Evolutionary conservation across 2,888 invertebrate species (phyloP), one percentile per base, ranked within the genome.

Genomic region (Serrognathus titanus): DNA sequence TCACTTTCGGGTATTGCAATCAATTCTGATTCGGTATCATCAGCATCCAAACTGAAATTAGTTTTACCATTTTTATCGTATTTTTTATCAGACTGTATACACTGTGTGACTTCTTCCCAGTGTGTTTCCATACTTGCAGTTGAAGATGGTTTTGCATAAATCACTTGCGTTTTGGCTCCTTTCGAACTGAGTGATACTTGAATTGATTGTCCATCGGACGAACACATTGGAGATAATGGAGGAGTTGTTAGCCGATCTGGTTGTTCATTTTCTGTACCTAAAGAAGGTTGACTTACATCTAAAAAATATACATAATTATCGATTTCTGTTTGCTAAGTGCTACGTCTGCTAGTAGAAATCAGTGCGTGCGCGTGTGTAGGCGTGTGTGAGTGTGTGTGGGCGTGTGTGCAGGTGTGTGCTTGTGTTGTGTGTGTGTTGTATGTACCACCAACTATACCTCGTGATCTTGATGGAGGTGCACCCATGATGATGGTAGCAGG

Each of bases 1-100:
- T 92, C 90, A 73, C 92, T 92, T 80, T 94, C 94, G 10, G 93
- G 93, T 71, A 94, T 94, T 55, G 91, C 92, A 57, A 92, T 92
- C 66, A 94, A 78, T 76, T 94, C 94, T 52, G 92, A 92, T 77
- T 94, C 94, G 2, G 90, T 89, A 63, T 92, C 92, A 75, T 94
- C 93, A 60, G 87, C 89, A 73, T 92, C 92, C 60, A 88, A 61
- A 50, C 63, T 64, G 38, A 61, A 55, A 35, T 66, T 74, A 0
- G 65, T 64, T 58, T 67, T 71, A 56, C 65, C 69, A 7, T 61
- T 60, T 57, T 65, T 68, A 7, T 71, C 66, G 61, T 65, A 68
- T 59, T 67, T 71, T 60, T 72, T 74, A 20, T 74, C 75, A 3
- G 69, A 66, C 39, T 69, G 70, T 39, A 68, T 66, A 20, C 75